Evolutionary conservation across 2,888 invertebrate genomes (phyloP), one percentile per base, ranked within the genome.

Genomic region (Lacanobia oleracea): DNA sequence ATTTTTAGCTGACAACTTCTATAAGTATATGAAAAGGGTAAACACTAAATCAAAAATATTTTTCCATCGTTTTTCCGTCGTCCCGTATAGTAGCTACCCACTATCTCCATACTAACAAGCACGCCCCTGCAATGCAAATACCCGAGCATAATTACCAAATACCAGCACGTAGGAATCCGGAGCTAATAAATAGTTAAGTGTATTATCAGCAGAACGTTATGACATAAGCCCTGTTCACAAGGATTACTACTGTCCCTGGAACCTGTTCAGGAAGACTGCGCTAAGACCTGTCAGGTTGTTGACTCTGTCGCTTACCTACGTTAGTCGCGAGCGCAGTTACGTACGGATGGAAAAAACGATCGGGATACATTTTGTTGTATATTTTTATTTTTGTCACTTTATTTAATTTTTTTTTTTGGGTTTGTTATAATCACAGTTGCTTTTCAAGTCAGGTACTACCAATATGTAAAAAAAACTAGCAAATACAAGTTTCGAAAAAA

Each of bases 241-340:
- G 81, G 83, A 83, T 81, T 83, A 82, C 71, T 82, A 76, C 66
- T 65, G 59, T 71, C 67, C 70, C 75, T 74, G 54, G 16, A 89
- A 88, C 87, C 87, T 81, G 88, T 89, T 88, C 86, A 76, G 74
- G 83, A 86, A 86, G 86, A 84, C 75, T 83, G 83, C 79, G 81
- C 87, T 88, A 91, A 88, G 88, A 86, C 88, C 84, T 89, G 90
- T 85, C 89, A 89, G 94, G 93, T 93, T 93, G 89, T 93, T 93
- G 93, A 94, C 93, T 91, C 91, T 92, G 87, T 90, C 88, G 88
- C 85, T 88, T 86, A 84, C 84, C 83, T 87, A 89, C 86, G 87
- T 87, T 84, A 82, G 87, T 88, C 87, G 91, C 88, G 86, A 74
- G 88, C 88, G 75, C 83, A 79, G 85, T 79, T 84, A 86, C 21